These are phyloP conservation scores for Drosophila trapezifrons DNA, from an alignment of 1,140 invertebrate species.

Conservation along the genomic window DNA sequence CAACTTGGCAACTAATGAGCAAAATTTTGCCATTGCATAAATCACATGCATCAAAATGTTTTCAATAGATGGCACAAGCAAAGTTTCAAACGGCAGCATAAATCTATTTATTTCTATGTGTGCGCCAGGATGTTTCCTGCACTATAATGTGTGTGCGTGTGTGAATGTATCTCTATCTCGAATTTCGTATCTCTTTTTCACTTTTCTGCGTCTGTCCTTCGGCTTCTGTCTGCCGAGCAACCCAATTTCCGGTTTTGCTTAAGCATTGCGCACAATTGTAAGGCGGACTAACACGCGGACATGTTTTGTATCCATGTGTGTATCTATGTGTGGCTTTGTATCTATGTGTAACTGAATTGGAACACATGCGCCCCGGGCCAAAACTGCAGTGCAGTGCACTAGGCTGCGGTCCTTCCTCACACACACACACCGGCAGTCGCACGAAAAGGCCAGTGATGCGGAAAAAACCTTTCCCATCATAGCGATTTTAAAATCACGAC, in stretches of 20 bases:
- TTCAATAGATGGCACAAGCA: constrained; percentile 68
- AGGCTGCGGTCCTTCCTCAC: constrained; percentile 56
- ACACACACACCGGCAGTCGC: constrained; percentile 7
- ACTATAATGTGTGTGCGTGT: constrained; percentile 12
- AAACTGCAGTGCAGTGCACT: constrained; percentile 73
- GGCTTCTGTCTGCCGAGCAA: constrained; percentile 73
- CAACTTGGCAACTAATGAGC: constrained; percentile 78
- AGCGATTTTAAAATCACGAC: constrained; percentile 17
- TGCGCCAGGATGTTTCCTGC: constrained; percentile 27
- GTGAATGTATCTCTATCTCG: constrained; percentile 49
- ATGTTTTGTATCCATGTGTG: constrained; percentile 14
- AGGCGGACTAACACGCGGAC: constrained; percentile 30
- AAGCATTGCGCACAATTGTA: constrained; percentile 77
- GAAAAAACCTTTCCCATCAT: constrained; percentile 6
- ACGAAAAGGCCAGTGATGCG: constrained; percentile 32
- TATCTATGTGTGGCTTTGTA: constrained; percentile 35
- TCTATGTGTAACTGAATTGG: constrained; percentile 73
- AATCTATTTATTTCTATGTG: constrained; percentile 64
- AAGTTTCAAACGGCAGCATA: constrained; percentile 70
- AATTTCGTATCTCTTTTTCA: constrained; percentile 48
- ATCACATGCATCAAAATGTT: constrained; percentile 80
- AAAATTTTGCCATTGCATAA: constrained; percentile 76
- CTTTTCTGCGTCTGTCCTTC: constrained; percentile 39
- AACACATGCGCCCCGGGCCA: constrained; percentile 76
- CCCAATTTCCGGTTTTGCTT: constrained; percentile 82